Base-by-base conservation (phyloP, 2,797 vertebrate genomes). In the Stomatorhinus walkeri region DNA sequence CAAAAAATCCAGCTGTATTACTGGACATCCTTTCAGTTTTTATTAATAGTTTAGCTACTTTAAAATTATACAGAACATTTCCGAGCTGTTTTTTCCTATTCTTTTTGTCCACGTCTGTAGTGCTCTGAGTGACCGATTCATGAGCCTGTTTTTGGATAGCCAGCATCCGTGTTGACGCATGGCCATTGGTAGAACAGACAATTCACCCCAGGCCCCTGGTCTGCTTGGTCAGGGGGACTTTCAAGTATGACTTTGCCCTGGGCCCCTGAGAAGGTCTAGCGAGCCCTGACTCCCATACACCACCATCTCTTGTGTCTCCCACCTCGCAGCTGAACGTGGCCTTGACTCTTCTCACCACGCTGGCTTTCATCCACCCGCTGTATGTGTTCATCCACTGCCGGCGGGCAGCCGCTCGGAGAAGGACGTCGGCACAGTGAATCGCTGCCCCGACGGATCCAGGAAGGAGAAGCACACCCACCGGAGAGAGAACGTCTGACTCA, bases 321-420 rank as follows among this genome's bases (percentile, higher is more conserved):
- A 19, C n/a, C 19, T 0, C 0, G 22, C 93, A 98, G 98, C 94
- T 98, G 87, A 97, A 98, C 1, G 2, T 98, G 14, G 92, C 51
- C 40, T 93, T 99, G 91, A 93, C 95, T 0, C 3, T 97, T 0
- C 88, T 97, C 89, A 96, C 93, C 88, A 91, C 97, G 43, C 40
- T 97, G 88, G 96, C 97, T 0, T 96, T 97, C 0, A 91, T 96
- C 92, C 96, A 97, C 68, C 98, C 98, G 0, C 1, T 96, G 89
- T 94, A 92, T 1, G 94, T 98, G 86, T 94, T 94, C 91, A 92
- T 92, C 0, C 95, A 97, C 91, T 97, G 96, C 91, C 93, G 90
- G 0, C 4, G 28, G 1, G 90, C 88, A 88, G 91, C 92, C 10
- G 90, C 92, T 1, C 88, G 90, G 88, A 89, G 93, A 89, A 19